Percentiles rank a stretch among this genome's conserved stretches.
Evolutionary conservation across 2,797 vertebrate genomes (phyloP).

Genomic region (Oceanodroma leucorhoa): DNA sequence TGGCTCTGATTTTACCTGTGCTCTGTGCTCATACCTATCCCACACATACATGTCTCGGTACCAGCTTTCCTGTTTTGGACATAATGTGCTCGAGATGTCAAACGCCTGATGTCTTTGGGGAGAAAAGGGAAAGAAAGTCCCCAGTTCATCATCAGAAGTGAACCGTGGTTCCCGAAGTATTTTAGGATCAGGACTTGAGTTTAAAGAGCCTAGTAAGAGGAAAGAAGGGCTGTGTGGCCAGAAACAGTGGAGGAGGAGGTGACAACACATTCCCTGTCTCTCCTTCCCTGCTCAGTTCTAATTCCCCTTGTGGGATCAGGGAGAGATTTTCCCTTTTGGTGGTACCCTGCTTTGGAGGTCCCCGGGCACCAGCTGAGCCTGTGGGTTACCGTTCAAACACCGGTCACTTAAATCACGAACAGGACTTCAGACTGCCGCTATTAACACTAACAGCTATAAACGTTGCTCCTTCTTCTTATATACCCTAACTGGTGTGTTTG

Average conservation of each 20-base stretch:
- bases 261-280: background rate
- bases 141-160: background rate
- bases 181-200: background rate
- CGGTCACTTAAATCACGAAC: background rate
- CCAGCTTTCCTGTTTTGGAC: accelerated
- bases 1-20: background rate
- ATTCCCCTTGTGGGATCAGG: accelerated
- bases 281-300: background rate
- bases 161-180: accelerated
- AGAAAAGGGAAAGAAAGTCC: background rate
- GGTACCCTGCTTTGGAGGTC: background rate
- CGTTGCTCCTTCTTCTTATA: background rate
- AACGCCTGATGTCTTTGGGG: too few species aligned
- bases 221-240: background rate
- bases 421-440: background rate
- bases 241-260: background rate
- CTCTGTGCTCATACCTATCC: accelerated
- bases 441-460: background rate
- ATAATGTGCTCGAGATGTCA: accelerated
- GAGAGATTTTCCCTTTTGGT: background rate
- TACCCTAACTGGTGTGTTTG: background rate
- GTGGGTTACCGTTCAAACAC: background rate
- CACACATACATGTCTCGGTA: accelerated
- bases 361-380: background rate
- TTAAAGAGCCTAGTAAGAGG: background rate